Base-by-base conservation (phyloP, 2,113 vertebrate genomes). In the Pyrgilauda ruficollis region DNA sequence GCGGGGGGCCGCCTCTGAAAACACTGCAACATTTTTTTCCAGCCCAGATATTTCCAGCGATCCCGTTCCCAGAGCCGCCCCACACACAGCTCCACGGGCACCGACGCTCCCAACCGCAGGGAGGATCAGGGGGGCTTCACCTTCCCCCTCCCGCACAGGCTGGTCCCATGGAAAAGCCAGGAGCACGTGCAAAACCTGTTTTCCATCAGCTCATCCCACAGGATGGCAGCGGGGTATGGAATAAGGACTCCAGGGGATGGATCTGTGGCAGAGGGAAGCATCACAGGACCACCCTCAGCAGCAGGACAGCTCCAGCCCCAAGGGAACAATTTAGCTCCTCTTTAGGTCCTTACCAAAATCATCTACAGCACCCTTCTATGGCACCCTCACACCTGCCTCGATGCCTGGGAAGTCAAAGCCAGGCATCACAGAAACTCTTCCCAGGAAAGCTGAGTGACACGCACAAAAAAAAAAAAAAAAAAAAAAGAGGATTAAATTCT, bases 201-300 rank as follows among this genome's bases (percentile, higher is more conserved):
- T n/a, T 21, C 77, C 81, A 58, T 41, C 68, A 31, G 85, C 41
- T 49, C 33, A 8, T 39, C 77, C 81, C 50, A 7, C 26, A 1
- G 1, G 53, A 43, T 35, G 0, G n/a, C 21, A 4, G 18, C 0
- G 30, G 73, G 31, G 39, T 0, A 2, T 2, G 69, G 4, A 19
- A 27, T 4, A 15, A 39, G 55, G 68, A 61, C 10, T 23, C 58
- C 58, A 37, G 6, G 15, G 77, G 73, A 39, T 21, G 64, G 55
- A 33, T 20, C 5, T 7, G 24, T 21, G 27, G 49, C n/a, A 6
- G 23, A 47, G 1, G 16, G 46, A 17, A n/a, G 79, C 31, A 26
- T 61, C 14, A 22, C 28, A 10, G 68, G 50, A 69, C 43, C 84
- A 75, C 11, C 68, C 47, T 16, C 55, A 12, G 81, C 77, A 33